Conservation (phyloP, 2,888 invertebrate genomes). For the Drosophila subsilvestris region DNA sequence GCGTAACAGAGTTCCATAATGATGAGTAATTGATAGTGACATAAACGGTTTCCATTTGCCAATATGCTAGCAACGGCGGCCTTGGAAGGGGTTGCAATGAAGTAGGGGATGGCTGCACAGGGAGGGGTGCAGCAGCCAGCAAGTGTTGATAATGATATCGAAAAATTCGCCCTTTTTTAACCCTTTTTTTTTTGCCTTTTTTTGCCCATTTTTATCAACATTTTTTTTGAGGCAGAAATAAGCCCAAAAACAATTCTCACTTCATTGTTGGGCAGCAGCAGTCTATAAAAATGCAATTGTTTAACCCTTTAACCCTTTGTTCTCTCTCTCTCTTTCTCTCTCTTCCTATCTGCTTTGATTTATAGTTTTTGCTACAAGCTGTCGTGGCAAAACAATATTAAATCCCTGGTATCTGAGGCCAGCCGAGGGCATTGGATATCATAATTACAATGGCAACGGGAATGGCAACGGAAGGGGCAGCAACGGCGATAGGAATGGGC, state of each 20-base stretch:
- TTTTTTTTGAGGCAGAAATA: slow-evolving; percentile 53
- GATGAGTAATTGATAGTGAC: slow-evolving; percentile 81
- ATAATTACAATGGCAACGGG: slow-evolving; percentile 68
- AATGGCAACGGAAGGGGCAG: not conserved
- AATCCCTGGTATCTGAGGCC: slow-evolving; percentile 78
- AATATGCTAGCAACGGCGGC: slow-evolving; percentile 41
- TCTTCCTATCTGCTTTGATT: slow-evolving; percentile 49
- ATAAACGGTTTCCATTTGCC: slow-evolving; percentile 54
- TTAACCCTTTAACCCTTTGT: slow-evolving; percentile 29
- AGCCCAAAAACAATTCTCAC: slow-evolving; percentile 58
- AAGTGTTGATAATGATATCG: slow-evolving; percentile 74
- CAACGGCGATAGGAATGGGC: slow-evolving; percentile 12
- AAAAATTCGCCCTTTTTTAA: slow-evolving; percentile 49
- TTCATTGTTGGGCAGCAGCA: slow-evolving; percentile 48
- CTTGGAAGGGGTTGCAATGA: not conserved
- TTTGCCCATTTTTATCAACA: slow-evolving; percentile 20
- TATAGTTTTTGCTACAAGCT: slow-evolving; percentile 68
- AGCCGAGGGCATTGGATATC: slow-evolving; percentile 63
- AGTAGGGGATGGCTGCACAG: slow-evolving; percentile 17
- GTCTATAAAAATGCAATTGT: slow-evolving; percentile 74
- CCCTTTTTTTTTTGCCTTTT: slow-evolving; percentile 1
- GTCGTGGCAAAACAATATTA: slow-evolving; percentile 69
- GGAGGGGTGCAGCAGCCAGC: slow-evolving; percentile 49
- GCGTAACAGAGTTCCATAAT: slow-evolving; percentile 60
- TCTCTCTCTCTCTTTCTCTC: slow-evolving; percentile 3